phyloP scores from a whole-genome alignment of 2,113 vertebrate genomes.

The Mohoua ochrocephala region DNA sequence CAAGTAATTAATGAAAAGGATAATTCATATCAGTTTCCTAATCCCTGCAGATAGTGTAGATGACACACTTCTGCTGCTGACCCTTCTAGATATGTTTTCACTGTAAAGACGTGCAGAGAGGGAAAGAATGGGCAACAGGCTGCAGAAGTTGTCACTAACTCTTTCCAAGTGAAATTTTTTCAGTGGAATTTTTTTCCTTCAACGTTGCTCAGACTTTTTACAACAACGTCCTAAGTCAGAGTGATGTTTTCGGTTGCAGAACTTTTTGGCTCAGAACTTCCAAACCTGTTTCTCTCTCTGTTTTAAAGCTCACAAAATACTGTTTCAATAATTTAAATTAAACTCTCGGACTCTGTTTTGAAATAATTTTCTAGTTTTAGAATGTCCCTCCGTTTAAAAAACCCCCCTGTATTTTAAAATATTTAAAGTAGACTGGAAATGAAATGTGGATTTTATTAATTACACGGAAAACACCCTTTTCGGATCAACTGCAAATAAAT shows the following conservation, averaged over 20 bases:
- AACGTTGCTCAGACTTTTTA: neutral
- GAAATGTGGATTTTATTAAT: neutral
- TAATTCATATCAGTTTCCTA: conserved; percentile 26
- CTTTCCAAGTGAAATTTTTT: neutral
- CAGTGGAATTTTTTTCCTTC: neutral
- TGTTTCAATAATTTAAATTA: neutral
- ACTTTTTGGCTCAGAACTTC: neutral
- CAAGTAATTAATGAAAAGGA: conserved; percentile 55
- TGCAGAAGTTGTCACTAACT: accelerated
- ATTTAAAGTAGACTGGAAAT: neutral
- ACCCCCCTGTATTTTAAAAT: neutral
- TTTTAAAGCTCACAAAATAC: neutral
- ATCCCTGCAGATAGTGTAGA: neutral
- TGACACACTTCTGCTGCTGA: conserved; percentile 13
- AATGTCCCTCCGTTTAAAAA: neutral
- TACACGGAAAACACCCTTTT: neutral
- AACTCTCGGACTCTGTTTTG: neutral
- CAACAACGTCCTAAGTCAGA: neutral
- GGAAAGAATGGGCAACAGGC: neutral
- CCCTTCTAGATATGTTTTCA: neutral
- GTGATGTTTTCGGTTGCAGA: neutral
- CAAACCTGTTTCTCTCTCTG: neutral
- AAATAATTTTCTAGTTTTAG: neutral
- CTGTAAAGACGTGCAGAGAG: neutral
- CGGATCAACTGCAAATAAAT: neutral